Evolutionary conservation across 2,888 invertebrate species (phyloP), one percentile per base, ranked within the genome.

Genomic region (Ceriagrion tenellum): DNA sequence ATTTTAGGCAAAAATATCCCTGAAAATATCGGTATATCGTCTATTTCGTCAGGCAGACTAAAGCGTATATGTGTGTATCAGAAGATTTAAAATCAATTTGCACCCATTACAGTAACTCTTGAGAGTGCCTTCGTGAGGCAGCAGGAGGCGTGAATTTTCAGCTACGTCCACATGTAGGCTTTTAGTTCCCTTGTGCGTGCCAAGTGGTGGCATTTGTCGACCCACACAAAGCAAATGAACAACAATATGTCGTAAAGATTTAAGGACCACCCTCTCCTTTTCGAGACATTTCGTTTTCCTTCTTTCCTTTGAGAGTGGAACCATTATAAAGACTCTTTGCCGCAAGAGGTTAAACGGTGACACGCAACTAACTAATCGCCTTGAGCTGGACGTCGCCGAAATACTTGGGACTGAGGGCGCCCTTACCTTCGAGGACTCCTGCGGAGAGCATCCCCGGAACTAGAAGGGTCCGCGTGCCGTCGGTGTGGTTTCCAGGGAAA

Each of bases 121-220:
- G 20, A 59, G 20, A 59, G 59, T 59, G 59, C 20, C 13, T 59
- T 59, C 59, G 20, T 20, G 59, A 59, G 59, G 20, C 10, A 16
- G 16, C 20, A 59, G 59, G 13, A 81, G 81, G 81, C 81, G 81
- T 81, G 81, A 81, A 81, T 6, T 35, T 35, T 16, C 26, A 18
- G 81, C 30, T 30, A 35, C 81, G 35, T 16, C 30, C 81, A 18
- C 13, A 35, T 35, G 13, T 35, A 35, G 81, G 8, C 18, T 35
- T 81, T 35, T 81, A 6, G 30, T 18, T 0, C 16, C 4, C 81
- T 81, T 81, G 2, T 30, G 35, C 4, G 30, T 30, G 10, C 30
- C 13, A 35, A 81, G 81, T 35, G 81, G 81, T 69, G 81, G 81
- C 13, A 81, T 81, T 81, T 81, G 81, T 81, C 81, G 30, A 81